A percentile compares a stretch with the other conserved stretches of the same genome.
phyloP scores from a whole-genome alignment of 1,140 invertebrate species.

The Brachionus koreanus region DNA sequence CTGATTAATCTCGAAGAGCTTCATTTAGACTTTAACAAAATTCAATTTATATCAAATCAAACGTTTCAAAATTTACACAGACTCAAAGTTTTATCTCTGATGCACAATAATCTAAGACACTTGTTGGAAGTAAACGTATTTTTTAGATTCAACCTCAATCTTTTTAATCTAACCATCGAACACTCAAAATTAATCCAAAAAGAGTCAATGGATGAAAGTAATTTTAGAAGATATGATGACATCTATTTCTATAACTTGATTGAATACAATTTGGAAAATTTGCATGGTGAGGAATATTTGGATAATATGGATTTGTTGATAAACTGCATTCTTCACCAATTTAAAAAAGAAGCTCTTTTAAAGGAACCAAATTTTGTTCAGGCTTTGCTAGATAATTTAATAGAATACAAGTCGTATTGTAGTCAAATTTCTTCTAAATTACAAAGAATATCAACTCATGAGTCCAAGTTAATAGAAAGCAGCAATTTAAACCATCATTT shows the following conservation, averaged over 20 bases:
- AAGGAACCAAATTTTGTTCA: neutral
- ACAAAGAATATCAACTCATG: neutral
- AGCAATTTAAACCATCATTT: neutral
- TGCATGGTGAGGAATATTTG: neutral
- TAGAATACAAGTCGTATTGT: neutral
- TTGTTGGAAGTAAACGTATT: neutral
- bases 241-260: slow-evolving; percentile 8
- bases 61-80: neutral
- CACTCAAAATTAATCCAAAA: neutral
- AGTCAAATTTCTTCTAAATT: neutral
- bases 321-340: slow-evolving; percentile 2
- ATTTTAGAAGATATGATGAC: neutral
- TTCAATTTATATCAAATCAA: slow-evolving; percentile 13
- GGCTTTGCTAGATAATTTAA: neutral
- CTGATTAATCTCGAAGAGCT: neutral
- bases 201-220: neutral
- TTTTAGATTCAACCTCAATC: slow-evolving; percentile 16
- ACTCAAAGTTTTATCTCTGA: neutral
- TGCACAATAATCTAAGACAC: neutral
- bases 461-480: neutral
- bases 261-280: neutral
- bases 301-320: neutral
- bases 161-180: neutral
- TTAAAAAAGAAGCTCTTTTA: neutral
- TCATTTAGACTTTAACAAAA: neutral